Base-by-base conservation (phyloP, 2,888 invertebrate genomes). In the Tetragnatha montana region DNA sequence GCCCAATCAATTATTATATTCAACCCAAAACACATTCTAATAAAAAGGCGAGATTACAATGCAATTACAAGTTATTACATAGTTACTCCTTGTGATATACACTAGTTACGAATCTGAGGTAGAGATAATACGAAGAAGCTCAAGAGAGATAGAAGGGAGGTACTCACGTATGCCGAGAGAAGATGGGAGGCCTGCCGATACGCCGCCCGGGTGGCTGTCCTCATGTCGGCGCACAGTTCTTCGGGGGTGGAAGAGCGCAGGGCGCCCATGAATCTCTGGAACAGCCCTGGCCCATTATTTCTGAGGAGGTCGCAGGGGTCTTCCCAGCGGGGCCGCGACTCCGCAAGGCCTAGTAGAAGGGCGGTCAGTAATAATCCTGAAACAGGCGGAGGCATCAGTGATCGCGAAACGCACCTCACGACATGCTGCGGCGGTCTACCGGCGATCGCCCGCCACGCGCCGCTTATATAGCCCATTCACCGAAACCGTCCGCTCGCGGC, bases 241-340 rank as follows among this genome's bases (percentile, higher is more conserved):
- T 73, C 14, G 21, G 78, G 82, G 12, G 86, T 70, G 22, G 89
- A 88, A 19, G 35, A 22, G 50, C 17, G 21, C 6, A 8, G 85
- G 91, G 89, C 91, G 22, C 84, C 90, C 47, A 79, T 50, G 12
- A 51, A 35, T n/a, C 90, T 84, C 76, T 91, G 87, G 50, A 91
- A 91, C 21, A 90, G 80, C 78, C 90, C 35, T 4, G 91, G 17
- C 88, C 91, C 12, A 90, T 60, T 17, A 10, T 60, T 35, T 1
- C 60, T 7, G 8, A 60, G 91, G 51, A 91, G 81, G 10, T 87
- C 84, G 79, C 91, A 91, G 17, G 91, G 91, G 74, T 91, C 91
- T 60, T 88, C 81, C 91, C 91, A 91, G 12, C 91, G 83, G 88
- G 91, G 85, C 49, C 76, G 49, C 50, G 79, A 47, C 14, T 47